Evolutionary conservation across 2,113 vertebrate genomes (phyloP).

Genomic region (Malurus elegans): DNA sequence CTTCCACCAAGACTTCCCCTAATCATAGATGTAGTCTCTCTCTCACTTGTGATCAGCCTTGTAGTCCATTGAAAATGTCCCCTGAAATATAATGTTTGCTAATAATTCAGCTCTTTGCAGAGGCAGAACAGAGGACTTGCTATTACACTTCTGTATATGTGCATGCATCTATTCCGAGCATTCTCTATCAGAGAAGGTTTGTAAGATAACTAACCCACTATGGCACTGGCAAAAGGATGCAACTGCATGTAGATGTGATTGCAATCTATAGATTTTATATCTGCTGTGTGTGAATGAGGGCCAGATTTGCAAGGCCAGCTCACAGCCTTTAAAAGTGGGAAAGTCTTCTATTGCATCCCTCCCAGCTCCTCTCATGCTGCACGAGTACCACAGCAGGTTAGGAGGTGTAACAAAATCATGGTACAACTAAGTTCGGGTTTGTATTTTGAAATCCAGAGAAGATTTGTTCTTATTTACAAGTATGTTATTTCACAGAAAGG

Average conservation of each 20-base stretch:
- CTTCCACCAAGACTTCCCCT: not conserved
- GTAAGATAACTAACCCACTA: not conserved
- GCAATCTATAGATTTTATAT: not conserved
- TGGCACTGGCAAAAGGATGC: not conserved
- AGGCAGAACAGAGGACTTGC: not conserved
- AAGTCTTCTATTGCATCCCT: not conserved
- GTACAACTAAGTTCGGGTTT: not conserved
- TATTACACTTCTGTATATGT: not conserved
- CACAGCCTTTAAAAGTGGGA: not conserved
- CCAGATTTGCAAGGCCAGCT: not conserved
- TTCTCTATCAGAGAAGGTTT: not conserved
- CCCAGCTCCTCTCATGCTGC: not conserved
- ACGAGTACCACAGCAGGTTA: accelerated
- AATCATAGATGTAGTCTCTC: not conserved
- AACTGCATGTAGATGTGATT: not conserved
- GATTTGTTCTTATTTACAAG: not conserved
- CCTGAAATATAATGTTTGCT: not conserved
- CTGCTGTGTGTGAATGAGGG: not conserved
- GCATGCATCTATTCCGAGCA: not conserved
- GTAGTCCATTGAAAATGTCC: not conserved
- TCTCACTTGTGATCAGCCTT: not conserved
- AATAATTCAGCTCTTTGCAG: not conserved
- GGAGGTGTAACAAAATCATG: not conserved
- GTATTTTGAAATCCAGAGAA: not conserved
- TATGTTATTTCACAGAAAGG: not conserved